Evolutionary conservation across 2,888 invertebrate species (phyloP).

Genomic region (Ennomos quercinarius): DNA sequence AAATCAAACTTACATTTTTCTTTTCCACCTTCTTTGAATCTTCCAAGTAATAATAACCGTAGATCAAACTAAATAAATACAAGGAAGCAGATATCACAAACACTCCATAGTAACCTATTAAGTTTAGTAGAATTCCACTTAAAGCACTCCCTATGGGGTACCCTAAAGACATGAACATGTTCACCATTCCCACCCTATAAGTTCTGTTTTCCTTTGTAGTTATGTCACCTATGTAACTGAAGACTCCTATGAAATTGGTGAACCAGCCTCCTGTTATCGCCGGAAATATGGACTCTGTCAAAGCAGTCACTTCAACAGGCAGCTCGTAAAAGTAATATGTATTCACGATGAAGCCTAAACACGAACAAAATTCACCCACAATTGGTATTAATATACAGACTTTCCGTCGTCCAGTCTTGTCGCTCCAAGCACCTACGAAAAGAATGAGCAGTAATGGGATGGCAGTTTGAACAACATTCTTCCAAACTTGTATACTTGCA

Average conservation of each 20-base stretch:
- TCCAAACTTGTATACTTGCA: conserved; percentile 93
- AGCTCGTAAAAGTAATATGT: conserved; percentile 91
- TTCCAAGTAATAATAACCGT: conserved; percentile 89
- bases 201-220: conserved; percentile 93
- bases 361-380: conserved; percentile 91
- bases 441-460: conserved; percentile 93
- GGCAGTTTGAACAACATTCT: conserved; percentile 92
- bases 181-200: conserved; percentile 93
- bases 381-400: conserved; percentile 94
- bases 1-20: conserved; percentile 31
- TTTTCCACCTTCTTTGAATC: conserved; percentile 81
- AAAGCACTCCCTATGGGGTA: conserved; percentile 94
- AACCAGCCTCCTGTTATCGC: conserved; percentile 94
- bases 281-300: conserved; percentile 92
- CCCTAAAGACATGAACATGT: conserved; percentile 94
- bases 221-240: conserved; percentile 95
- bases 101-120: conserved; percentile 93
- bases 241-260: conserved; percentile 94
- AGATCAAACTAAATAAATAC: conserved; percentile 90
- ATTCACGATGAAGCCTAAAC: conserved; percentile 90
- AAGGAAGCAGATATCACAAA: conserved; percentile 90
- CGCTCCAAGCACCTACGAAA: conserved; percentile 93
- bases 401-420: conserved; percentile 88
- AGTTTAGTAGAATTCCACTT: conserved; percentile 90
- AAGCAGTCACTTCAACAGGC: conserved; percentile 91